Conservation (phyloP, 2,888 invertebrate genomes). For the Alloscopus bannaensis region DNA sequence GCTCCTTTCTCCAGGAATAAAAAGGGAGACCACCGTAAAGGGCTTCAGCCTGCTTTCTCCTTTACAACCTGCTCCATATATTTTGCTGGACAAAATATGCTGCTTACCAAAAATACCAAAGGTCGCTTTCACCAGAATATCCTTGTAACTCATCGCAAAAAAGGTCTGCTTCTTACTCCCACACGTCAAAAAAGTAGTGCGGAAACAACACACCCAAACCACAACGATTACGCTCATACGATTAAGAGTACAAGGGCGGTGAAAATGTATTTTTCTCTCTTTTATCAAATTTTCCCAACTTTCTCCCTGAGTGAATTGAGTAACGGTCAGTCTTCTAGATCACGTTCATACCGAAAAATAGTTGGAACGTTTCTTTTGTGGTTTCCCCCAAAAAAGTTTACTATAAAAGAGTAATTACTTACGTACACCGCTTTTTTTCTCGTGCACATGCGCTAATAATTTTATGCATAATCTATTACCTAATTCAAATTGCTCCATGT, state of each 20-base stretch:
- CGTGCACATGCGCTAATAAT: too few relatives aligned
- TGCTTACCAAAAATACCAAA: too few relatives aligned
- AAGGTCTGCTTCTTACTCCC: not conserved
- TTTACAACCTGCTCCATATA: too few relatives aligned
- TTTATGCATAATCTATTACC: slow-evolving; percentile 53
- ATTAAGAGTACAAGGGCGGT: too few relatives aligned
- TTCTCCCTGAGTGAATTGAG: not conserved
- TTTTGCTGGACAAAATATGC: too few relatives aligned
- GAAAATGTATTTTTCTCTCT: not conserved
- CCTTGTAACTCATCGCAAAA: too few relatives aligned
- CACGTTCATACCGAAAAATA: not conserved
- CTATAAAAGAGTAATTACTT: slow-evolving; percentile 28
- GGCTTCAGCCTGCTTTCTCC: too few relatives aligned
- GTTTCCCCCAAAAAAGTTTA: slow-evolving; percentile 1
- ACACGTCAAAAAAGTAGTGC: too few relatives aligned
- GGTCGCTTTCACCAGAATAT: too few relatives aligned
- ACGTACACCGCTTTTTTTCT: slow-evolving; percentile 15
- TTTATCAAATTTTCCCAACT: not conserved
- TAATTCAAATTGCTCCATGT: slow-evolving; percentile 25
- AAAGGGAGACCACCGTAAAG: not conserved
- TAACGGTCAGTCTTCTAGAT: slow-evolving; percentile 4
- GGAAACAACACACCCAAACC: too few relatives aligned
- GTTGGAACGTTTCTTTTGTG: not conserved
- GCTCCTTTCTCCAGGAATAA: not conserved
- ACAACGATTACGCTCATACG: too few relatives aligned